phyloP scores from a whole-genome alignment of 2,797 vertebrate genomes.

The Artibeus jamaicensis region DNA sequence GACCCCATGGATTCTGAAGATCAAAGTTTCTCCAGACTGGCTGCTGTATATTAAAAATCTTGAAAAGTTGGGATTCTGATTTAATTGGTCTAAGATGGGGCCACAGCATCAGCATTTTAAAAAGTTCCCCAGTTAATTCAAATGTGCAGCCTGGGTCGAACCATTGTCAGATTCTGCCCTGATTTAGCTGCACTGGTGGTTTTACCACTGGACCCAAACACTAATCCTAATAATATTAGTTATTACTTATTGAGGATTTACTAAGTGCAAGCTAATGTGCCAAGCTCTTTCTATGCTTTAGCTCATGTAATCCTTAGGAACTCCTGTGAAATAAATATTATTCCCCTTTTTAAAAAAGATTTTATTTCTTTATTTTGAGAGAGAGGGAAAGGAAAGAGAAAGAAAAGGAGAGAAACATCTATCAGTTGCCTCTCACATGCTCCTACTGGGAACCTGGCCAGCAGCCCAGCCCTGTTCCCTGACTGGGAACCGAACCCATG shows the following conservation, averaged over 20 bases:
- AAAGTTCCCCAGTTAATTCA: background rate
- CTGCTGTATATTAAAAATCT: background rate
- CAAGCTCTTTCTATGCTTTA: conserved; percentile 21
- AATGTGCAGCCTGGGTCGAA: background rate
- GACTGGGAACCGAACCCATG: too few species aligned
- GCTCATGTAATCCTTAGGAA: conserved; percentile 21
- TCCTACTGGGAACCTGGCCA: too few species aligned
- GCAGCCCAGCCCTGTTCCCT: too few species aligned
- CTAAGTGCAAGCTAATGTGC: background rate
- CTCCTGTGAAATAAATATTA: background rate
- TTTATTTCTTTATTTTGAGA: too few species aligned
- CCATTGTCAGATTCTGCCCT: background rate
- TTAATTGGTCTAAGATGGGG: background rate
- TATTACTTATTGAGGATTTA: conserved; percentile 31
- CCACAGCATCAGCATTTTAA: background rate
- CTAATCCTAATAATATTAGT: background rate
- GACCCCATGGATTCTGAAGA: background rate
- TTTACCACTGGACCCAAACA: background rate
- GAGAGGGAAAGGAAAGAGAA: too few species aligned
- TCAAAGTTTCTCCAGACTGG: background rate
- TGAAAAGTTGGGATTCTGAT: conserved; percentile 6
- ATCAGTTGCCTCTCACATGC: too few species aligned
- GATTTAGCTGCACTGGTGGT: background rate
- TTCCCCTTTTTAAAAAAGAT: background rate
- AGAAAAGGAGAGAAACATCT: too few species aligned